phyloP scores from a whole-genome alignment of 1,140 invertebrate species.

The Cydia amplana region DNA sequence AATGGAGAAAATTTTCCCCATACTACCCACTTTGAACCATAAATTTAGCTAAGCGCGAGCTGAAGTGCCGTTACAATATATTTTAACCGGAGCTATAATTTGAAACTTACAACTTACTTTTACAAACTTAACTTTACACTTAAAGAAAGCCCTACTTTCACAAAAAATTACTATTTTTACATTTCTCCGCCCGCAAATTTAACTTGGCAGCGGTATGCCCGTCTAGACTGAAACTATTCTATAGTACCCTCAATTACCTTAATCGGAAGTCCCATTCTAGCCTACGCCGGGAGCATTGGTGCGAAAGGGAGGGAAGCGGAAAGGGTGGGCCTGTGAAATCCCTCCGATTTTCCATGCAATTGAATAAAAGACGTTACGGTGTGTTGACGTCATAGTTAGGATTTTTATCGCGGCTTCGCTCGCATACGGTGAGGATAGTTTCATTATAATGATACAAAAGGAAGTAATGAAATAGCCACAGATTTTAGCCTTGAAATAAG shows the following conservation, averaged over 20 bases:
- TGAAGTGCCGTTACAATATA: slow-evolving; percentile 67
- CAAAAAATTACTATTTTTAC: neutral
- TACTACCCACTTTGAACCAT: slow-evolving; percentile 48
- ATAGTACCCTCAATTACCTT: slow-evolving; percentile 75
- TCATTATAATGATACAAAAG: neutral
- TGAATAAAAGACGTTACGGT: slow-evolving; percentile 75
- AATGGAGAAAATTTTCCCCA: slow-evolving; percentile 47
- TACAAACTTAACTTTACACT: slow-evolving; percentile 15
- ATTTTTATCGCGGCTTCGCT: slow-evolving; percentile 48
- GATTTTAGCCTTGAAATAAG: neutral
- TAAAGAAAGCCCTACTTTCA: neutral
- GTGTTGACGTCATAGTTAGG: slow-evolving; percentile 63
- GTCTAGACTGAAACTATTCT: slow-evolving; percentile 78
- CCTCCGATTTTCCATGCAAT: slow-evolving; percentile 76
- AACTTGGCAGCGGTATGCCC: slow-evolving; percentile 39
- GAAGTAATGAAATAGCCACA: neutral
- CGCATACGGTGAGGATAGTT: slow-evolving; percentile 16
- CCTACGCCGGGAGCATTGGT: slow-evolving; percentile 35
- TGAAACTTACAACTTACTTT: slow-evolving; percentile 65
- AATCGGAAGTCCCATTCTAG: slow-evolving; percentile 47
- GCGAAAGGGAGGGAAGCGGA: slow-evolving; percentile 47
- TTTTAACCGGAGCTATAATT: slow-evolving; percentile 70
- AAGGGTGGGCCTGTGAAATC: slow-evolving; percentile 68
- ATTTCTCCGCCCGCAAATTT: slow-evolving; percentile 1
- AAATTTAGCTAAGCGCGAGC: slow-evolving; percentile 69